Evolutionary conservation across 2,888 invertebrate genomes (phyloP), one percentile per base, ranked within the genome.

Genomic region (Unio pictorum): DNA sequence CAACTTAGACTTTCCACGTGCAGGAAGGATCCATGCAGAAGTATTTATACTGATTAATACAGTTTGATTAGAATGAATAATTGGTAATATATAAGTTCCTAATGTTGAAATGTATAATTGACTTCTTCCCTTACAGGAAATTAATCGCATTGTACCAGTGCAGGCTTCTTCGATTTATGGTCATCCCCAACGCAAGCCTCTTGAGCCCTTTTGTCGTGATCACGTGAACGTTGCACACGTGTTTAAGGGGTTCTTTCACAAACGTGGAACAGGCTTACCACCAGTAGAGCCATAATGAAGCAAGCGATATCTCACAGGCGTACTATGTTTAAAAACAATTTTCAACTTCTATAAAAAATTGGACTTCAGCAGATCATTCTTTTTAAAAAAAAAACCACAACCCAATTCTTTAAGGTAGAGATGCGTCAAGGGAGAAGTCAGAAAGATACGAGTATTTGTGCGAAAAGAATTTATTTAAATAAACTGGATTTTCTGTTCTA

Each of bases 131-230:
- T 74, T 75, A 4, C 77, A 85, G 85, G 84, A 84, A 69, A 59
- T 57, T 3, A 55, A 72, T 17, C 71, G 84, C 30, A 5, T 64
- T 3, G 75, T 81, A 15, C 84, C 85, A 4, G 71, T 81, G 1
- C 69, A 80, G 54, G 69, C 82, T 3, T 86, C 85, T 15, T 80
- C 84, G 11, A 69, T 67, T 54, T 86, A 84, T 67, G 85, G 85
- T 8, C 71, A 79, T 11, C 69, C 80, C 8, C 62, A 79, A 7
- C 34, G 77, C 56, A 55, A 71, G 11, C 74, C 76, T 6, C 65
- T 84, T 45, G 82, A 84, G 55, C 71, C 74, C 1, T 77, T 81
- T 30, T 28, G 66, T 18, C 72, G 85, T 18, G 68, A 66, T 7
- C 72, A 80, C 61, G 81, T 77, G 34, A 71, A 82, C 8, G 80